Evolutionary conservation across 2,797 vertebrate species (phyloP).

Genomic region (Okamejei kenojei): DNA sequence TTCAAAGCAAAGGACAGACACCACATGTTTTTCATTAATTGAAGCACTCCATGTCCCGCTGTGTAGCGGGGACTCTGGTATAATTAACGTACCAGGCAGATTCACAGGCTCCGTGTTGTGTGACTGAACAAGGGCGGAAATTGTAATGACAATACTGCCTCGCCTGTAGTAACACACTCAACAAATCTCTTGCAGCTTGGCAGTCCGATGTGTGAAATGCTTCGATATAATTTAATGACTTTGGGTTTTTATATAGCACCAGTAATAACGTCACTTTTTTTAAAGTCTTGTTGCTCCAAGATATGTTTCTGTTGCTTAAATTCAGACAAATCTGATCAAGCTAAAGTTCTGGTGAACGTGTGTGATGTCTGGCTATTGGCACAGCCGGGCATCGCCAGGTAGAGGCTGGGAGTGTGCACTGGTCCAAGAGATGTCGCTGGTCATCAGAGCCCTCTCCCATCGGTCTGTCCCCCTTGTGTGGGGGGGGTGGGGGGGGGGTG

Average conservation of each 20-base stretch:
- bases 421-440: background rate
- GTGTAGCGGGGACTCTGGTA: background rate
- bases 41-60: background rate
- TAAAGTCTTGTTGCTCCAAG: background rate
- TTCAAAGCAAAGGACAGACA: too few relatives aligned
- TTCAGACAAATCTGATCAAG: background rate
- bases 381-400: background rate
- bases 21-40: background rate
- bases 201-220: background rate
- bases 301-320: background rate
- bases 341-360: background rate
- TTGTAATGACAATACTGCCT: background rate
- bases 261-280: background rate
- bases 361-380: too few relatives aligned
- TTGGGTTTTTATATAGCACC: background rate
- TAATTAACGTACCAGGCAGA: background rate
- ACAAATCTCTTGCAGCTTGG: background rate
- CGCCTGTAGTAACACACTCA: background rate
- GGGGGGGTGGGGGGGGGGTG: background rate
- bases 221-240: background rate
- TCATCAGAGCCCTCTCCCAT: too few relatives aligned
- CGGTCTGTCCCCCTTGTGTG: background rate
- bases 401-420: too few relatives aligned
- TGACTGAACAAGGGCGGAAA: background rate
- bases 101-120: background rate